A percentile compares a stretch with the other conserved stretches of the same genome.
phyloP scores from a whole-genome alignment of 2,888 invertebrate species.

The Kuschelorhynchus macadamiae region DNA sequence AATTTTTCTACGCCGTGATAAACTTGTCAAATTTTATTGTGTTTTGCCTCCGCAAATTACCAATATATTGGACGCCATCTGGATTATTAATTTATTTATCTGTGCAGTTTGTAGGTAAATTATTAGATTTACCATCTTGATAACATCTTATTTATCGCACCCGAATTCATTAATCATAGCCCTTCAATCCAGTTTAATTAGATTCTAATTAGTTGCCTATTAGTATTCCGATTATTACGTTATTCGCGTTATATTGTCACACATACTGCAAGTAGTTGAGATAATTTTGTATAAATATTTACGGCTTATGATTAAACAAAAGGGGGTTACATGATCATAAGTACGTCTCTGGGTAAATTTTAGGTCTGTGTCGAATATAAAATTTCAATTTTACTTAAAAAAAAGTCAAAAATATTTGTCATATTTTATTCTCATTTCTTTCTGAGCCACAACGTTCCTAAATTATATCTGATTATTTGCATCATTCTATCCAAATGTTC shows the following conservation, averaged over 20 bases:
- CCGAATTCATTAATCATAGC: slow-evolving; percentile 25
- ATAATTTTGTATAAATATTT: neutral
- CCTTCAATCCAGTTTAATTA: slow-evolving; percentile 32
- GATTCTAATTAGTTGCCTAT: slow-evolving; percentile 27
- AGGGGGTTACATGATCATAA: too few relatives aligned
- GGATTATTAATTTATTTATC: slow-evolving; percentile 37
- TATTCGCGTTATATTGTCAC: neutral
- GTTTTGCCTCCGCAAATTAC: neutral
- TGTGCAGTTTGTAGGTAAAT: slow-evolving; percentile 13
- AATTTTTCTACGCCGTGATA: neutral
- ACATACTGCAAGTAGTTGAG: neutral
- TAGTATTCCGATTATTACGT: neutral
- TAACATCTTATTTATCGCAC: slow-evolving; percentile 37
- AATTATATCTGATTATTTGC: too few relatives aligned
- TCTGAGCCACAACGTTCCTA: too few relatives aligned
- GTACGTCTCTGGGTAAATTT: too few relatives aligned
- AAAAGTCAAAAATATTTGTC: too few relatives aligned
- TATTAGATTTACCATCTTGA: slow-evolving; percentile 27
- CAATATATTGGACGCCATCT: slow-evolving; percentile 29
- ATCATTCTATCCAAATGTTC: too few relatives aligned
- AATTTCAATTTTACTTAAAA: too few relatives aligned
- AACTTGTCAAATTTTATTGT: slow-evolving; percentile 24
- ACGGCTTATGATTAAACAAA: neutral
- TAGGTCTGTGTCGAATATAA: too few relatives aligned
- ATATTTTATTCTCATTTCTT: too few relatives aligned